Percentiles rank a stretch among this genome's conserved stretches.
These are phyloP conservation scores for Lytechinus pictus DNA, from an alignment of 35 echinoderm and acorn worm species.

Conservation along the genomic window DNA sequence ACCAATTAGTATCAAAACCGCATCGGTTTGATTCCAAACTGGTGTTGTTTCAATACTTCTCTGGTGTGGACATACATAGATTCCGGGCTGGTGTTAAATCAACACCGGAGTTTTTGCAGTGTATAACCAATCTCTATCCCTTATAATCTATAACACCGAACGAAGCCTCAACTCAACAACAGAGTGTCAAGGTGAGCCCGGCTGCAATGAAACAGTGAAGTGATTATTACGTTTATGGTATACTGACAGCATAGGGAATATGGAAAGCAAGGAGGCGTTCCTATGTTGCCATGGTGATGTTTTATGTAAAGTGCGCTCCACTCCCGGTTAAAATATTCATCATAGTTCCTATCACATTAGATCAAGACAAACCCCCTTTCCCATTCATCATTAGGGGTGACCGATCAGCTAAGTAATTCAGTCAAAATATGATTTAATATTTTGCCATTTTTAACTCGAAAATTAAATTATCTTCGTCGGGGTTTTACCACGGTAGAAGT, in stretches of 20 bases:
- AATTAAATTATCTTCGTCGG: no score
- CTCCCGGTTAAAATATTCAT: not conserved
- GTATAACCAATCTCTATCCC: not conserved
- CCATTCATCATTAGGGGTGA: no score
- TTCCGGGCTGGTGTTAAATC: no score
- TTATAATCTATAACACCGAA: not conserved
- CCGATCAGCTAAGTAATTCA: no score
- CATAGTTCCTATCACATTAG: not conserved
- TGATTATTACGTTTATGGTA: not conserved
- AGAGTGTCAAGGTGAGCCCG: not conserved
- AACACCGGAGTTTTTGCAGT: not conserved
- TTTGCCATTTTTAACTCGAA: no score
- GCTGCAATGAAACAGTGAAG: not conserved
- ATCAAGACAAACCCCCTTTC: no score
- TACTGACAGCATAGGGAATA: not conserved
- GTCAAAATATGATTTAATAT: no score
- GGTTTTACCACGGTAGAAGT: no score
- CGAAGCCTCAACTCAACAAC: not conserved
- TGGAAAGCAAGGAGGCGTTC: not conserved
- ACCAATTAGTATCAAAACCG: no score
- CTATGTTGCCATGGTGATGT: not conserved
- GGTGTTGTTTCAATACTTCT: no score
- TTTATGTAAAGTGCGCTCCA: not conserved
- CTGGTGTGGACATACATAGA: no score
- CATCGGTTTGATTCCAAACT: no score